Conservation (phyloP, 2,888 invertebrate genomes). For the Anodontia alba region DNA sequence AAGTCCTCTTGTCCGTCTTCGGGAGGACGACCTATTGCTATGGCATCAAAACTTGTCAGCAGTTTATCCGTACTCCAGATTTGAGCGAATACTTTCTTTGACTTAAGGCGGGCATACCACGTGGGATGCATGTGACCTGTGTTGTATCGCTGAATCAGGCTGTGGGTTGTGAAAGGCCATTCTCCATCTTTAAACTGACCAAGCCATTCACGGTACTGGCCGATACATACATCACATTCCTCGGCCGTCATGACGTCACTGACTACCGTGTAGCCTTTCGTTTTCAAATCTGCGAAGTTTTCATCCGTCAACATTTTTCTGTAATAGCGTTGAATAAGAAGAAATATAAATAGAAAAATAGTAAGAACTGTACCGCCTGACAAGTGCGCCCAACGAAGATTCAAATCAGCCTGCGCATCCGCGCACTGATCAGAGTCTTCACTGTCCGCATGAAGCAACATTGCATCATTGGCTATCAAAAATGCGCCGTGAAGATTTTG, state of each 20-base stretch:
- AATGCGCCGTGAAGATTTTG: too few species aligned
- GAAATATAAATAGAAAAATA: neutral
- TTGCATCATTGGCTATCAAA: too few species aligned
- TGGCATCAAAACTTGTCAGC: constrained; percentile 76
- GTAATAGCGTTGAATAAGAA: too few species aligned
- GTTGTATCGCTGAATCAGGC: constrained; percentile 76
- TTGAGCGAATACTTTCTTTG: constrained; percentile 75
- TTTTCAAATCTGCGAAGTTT: constrained; percentile 60
- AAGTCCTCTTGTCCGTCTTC: constrained; percentile 72
- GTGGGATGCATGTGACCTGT: constrained; percentile 73
- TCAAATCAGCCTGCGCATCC: too few species aligned
- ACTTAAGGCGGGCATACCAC: constrained; percentile 74
- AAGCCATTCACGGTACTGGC: constrained; percentile 70
- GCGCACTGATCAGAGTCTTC: too few species aligned
- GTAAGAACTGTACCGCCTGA: too few species aligned
- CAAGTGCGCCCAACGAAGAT: too few species aligned
- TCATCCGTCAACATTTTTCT: constrained; percentile 47
- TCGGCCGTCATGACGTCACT: constrained; percentile 56
- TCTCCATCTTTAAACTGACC: constrained; percentile 61
- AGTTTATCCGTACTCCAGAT: constrained; percentile 79
- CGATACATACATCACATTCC: constrained; percentile 69
- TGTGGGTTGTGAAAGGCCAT: constrained; percentile 67
- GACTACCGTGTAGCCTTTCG: constrained; percentile 73
- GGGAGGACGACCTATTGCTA: constrained; percentile 80
- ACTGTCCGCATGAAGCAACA: too few species aligned